Evolutionary conservation across 2,797 vertebrate genomes (phyloP), one percentile per base, ranked within the genome.

Genomic region (Trachops cirrhosus): DNA sequence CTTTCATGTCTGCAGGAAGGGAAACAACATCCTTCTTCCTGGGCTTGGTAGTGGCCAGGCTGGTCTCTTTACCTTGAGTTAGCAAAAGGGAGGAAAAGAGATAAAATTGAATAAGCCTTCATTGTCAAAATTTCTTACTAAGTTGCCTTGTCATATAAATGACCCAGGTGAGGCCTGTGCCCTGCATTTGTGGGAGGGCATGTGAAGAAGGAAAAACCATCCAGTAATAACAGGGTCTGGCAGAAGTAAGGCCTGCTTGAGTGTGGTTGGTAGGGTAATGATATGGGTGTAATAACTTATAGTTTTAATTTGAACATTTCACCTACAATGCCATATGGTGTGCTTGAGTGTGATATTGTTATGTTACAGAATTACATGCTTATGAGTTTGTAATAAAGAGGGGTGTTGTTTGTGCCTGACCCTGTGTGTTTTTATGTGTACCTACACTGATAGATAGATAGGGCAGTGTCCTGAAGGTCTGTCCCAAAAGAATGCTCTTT

Each of bases 61-160:
- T 18, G 80, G 68, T 50, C 52, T 89, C 18, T 70, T 92, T 79
- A 86, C 64, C 77, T 93, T 68, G 86, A 88, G 92, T 95, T 44
- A 73, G n/a, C 59, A 26, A 71, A 87, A 74, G 22, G 6, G 10
- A 6, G 7, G 8, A n/a, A 46, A 75, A 73, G 29, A 11, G 34
- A 70, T 9, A 62, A 64, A 52, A 87, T 37, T 7, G 78, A 89
- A 11, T 44, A 71, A 54, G n/a, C 2, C 6, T 32, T 59, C 50
- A 2, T 32, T 84, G 62, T 86, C 89, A 80, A 62, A 57, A 87
- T 85, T 50, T 73, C 50, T 67, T 68, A 29, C 46, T 93, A 44
- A 89, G 82, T 74, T 82, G 16, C 41, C 70, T 86, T 93, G 68
- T 79, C 54, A 6, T 64, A 7, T 70, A 52, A 86, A 41, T 32